phyloP scores from a whole-genome alignment of 2,888 invertebrate genomes.

The Parascotia fuliginaria region DNA sequence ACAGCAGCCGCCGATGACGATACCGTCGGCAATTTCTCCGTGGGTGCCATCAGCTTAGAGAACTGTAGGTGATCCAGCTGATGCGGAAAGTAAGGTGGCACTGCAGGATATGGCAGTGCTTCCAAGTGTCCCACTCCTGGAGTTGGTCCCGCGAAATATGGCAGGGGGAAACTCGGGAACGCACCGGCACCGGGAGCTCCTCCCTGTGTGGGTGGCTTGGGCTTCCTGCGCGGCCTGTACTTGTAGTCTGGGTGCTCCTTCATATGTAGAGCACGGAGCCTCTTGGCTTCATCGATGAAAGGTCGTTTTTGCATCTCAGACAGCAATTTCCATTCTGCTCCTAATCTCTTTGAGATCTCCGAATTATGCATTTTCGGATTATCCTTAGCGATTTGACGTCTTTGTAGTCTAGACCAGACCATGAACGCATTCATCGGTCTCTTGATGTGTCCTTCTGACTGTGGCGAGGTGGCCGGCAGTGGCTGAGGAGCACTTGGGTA shows the following conservation, averaged over 20 bases:
- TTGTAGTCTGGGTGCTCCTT: constrained; percentile 97
- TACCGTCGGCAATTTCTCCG: constrained; percentile 76
- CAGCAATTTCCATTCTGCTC: constrained; percentile 96
- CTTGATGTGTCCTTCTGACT: constrained; percentile 93
- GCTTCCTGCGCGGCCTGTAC: constrained; percentile 94
- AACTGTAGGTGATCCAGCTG: constrained; percentile 89
- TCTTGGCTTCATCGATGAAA: constrained; percentile 97
- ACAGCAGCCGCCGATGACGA: constrained; percentile 85
- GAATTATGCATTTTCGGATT: constrained; percentile 97
- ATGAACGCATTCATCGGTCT: constrained; percentile 99
- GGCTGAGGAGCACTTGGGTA: constrained; percentile 76
- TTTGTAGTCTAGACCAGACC: constrained; percentile 97
- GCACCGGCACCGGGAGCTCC: constrained; percentile 80
- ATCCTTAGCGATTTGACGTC: constrained; percentile 96
- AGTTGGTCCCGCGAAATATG: constrained; percentile 88
- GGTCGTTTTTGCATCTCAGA: constrained; percentile 95
- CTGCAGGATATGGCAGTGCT: constrained; percentile 87
- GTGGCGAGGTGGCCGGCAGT: constrained; percentile 77
- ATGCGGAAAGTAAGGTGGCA: constrained; percentile 92
- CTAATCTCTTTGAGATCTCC: constrained; percentile 95
- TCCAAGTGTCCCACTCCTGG: constrained; percentile 86
- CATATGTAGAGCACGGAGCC: constrained; percentile 94
- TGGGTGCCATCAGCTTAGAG: constrained; percentile 86
- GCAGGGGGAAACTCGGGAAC: constrained; percentile 88
- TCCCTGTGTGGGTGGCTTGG: constrained; percentile 89